Conservation (phyloP, 2,888 invertebrate genomes). For the Amphipoea lucens region DNA sequence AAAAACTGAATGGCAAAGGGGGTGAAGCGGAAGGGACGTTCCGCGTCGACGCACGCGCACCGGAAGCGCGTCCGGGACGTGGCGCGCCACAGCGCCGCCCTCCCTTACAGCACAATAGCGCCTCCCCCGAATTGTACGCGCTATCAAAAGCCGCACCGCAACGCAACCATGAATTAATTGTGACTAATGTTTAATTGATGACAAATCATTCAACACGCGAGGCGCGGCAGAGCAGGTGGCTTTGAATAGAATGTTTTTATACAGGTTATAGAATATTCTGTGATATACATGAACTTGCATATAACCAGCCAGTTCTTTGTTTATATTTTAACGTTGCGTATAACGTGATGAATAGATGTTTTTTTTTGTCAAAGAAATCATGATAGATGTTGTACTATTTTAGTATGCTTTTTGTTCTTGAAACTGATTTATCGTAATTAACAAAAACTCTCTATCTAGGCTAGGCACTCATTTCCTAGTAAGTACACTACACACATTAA, state of each 20-base stretch:
- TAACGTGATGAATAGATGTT: constrained; percentile 3
- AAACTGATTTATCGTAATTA: not conserved
- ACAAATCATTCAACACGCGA: constrained; percentile 63
- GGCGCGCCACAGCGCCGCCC: constrained; percentile 83
- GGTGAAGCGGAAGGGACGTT: constrained; percentile 88
- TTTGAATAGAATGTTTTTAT: constrained; percentile 47
- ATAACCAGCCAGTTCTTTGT: not conserved
- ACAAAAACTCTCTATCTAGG: not conserved
- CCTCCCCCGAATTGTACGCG: constrained; percentile 72
- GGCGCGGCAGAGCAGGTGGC: constrained; percentile 57
- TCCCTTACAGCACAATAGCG: constrained; percentile 72
- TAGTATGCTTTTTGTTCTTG: not conserved
- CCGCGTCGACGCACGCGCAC: constrained; percentile 85
- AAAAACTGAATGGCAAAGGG: constrained; percentile 81
- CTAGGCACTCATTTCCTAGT: not conserved
- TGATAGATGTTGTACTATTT: not conserved
- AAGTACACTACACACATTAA: not conserved
- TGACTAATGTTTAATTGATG: constrained; percentile 71
- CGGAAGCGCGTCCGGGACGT: constrained; percentile 89
- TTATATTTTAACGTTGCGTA: constrained; percentile 11
- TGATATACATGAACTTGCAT: constrained; percentile 12
- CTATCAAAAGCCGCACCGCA: constrained; percentile 64
- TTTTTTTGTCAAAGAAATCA: not conserved
- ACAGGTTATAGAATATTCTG: constrained; percentile 32
- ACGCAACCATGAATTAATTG: constrained; percentile 64